Base-by-base conservation (phyloP, 2,797 vertebrate genomes). In the Streptopelia turtur region DNA sequence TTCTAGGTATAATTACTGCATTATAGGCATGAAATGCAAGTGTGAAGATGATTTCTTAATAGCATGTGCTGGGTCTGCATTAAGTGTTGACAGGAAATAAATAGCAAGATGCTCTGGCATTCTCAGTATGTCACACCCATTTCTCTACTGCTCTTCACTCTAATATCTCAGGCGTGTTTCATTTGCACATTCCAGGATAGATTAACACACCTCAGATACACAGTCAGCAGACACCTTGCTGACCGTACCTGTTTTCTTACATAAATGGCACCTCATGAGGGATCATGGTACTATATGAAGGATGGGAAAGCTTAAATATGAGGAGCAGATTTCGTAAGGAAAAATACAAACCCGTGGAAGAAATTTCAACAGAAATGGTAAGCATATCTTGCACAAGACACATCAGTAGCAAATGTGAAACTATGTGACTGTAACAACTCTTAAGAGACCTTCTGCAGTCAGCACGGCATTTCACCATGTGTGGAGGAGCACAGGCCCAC, bases 171-270 rank as follows among this genome's bases (percentile, higher is more conserved):
- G 47, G 87, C 47, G 7, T 90, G 84, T 88, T 94, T 94, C 94
- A 94, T 96, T 87, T 95, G 65, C 87, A 86, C 91, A 93, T 96
- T 96, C 94, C 89, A 86, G 84, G 63, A 13, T 10, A 78, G 87
- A 93, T 78, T 59, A 90, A 63, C 79, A 81, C 5, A 0, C 82
- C 92, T 93, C 83, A 72, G 57, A 61, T 71, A 65, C 52, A 47
- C 33, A 2, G 5, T 83, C 94, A 89, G 87, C 91, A 87, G 75
- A 52, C 74, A 93, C 70, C 57, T 76, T 65, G 74, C 90, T 93
- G 70, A 84, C 88, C 81, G 30, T 79, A 93, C 94, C 83, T 96
- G 88, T 84, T 96, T 76, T 63, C 83, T 90, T 70, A 77, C 74
- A 24, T 53, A 49, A 90, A 80, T 0, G 4, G 60, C 65, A 75